Evolutionary conservation across 1,140 invertebrate genomes (phyloP), one percentile per base, ranked within the genome.

Genomic region (Brachionus rotundiformis): DNA sequence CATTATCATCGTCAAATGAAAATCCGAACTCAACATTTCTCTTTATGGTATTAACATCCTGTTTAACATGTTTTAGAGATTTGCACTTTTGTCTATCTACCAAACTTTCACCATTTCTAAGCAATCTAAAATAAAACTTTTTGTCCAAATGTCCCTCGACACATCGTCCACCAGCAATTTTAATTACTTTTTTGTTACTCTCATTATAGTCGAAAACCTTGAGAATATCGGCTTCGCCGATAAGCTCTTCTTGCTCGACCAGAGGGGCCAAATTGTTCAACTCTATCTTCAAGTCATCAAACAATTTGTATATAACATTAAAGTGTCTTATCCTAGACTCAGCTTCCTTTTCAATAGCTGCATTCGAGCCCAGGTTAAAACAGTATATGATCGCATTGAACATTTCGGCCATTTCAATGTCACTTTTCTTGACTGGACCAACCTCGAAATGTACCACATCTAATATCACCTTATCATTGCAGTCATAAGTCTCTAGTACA

Each of bases 231-330:
- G 95, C 95, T 90, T 95, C 92, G 3, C 95, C 94, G 82, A 94
- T 82, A 47, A 92, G 82, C 85, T 95, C 92, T 87, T 97, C 94
- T 19, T 91, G 89, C 82, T 92, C 90, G 59, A 91, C 85, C 19
- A 87, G 83, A 1, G 94, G 94, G 83, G 98, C 88, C 84, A 90
- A 89, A n/a, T 86, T 88, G 83, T 90, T 92, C 19, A 98, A 91
- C 87, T 94, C 92, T 68, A 91, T 88, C 85, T 94, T 94, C 0
- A 98, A 85, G 87, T 95, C 92, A 85, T 97, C 94, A 8, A 98
- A 91, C 47, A 98, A 88, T 84, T 93, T 92, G 87, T 98, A 98
- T 83, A 98, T 97, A 8, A 98, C 91, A 87, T 95, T 96, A 86
- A 92, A 91, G 41, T 89, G 83, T 84, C 91, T 91, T 59, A 97